Conservation (phyloP, 2,113 vertebrate genomes). For the Rhinoderma darwinii region DNA sequence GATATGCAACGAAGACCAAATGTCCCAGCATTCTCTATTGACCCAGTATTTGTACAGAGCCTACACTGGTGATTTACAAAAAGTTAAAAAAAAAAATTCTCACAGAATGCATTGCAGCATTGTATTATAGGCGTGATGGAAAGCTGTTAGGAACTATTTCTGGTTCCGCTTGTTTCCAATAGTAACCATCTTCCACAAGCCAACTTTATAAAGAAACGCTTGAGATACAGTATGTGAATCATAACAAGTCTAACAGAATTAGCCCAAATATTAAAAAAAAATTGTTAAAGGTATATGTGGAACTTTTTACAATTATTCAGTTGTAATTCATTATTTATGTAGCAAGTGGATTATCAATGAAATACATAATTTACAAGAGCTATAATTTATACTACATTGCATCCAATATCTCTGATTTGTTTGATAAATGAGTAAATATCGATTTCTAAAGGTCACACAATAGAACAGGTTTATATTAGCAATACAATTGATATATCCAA, state of each 20-base stretch:
- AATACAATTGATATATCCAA: conserved; percentile 9
- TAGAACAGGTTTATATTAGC: not conserved
- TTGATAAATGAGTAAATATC: conserved; percentile 4
- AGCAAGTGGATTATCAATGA: not conserved
- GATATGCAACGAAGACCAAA: no score
- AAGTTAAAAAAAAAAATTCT: no score
- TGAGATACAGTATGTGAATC: no score
- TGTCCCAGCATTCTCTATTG: no score
- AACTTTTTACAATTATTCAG: not conserved
- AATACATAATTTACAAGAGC: not conserved
- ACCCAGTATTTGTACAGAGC: no score
- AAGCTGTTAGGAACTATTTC: no score
- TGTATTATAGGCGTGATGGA: no score
- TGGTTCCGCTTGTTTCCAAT: no score
- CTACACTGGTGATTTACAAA: no score
- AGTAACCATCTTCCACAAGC: no score
- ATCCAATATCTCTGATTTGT: not conserved
- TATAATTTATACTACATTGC: not conserved
- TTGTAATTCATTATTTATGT: not conserved
- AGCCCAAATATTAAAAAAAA: not conserved
- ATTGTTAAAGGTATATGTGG: not conserved
- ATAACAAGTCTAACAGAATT: not conserved
- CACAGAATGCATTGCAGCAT: no score
- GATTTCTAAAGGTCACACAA: conserved; percentile 22
- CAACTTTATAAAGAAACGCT: no score